Conservation (phyloP, 2,113 vertebrate species). For the Mandrillus leucophaeus region DNA sequence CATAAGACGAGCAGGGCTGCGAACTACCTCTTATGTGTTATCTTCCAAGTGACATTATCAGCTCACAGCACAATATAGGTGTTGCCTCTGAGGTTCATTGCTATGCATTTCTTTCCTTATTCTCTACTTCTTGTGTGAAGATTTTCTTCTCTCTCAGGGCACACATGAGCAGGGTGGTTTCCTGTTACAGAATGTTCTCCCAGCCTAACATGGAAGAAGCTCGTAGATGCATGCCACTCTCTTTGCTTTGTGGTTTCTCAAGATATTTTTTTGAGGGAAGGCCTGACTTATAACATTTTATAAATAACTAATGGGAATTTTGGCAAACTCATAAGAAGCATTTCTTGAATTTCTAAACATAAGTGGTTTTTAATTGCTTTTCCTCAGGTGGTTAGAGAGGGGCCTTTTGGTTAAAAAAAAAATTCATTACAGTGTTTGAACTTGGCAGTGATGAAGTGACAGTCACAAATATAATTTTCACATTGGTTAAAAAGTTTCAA, state of each 20-base stretch:
- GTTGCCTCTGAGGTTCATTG: neutral
- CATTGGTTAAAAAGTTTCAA: neutral
- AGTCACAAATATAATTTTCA: neutral
- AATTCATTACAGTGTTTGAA: neutral
- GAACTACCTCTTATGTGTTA: neutral
- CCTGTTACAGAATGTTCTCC: neutral
- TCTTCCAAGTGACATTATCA: neutral
- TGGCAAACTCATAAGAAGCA: neutral
- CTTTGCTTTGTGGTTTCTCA: neutral
- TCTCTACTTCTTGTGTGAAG: neutral
- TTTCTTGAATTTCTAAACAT: neutral
- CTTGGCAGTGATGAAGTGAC: neutral
- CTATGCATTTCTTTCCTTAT: neutral
- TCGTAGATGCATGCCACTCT: neutral
- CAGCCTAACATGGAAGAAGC: neutral
- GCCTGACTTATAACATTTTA: neutral
- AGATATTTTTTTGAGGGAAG: neutral
- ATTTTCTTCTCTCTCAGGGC: neutral
- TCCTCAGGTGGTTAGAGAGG: neutral
- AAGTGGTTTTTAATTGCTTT: neutral
- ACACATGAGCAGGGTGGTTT: neutral
- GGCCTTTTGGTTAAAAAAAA: neutral
- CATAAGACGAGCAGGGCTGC: too few relatives aligned
- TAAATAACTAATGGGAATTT: neutral
- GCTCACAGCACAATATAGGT: neutral